Base-by-base conservation (phyloP, 2,888 invertebrate genomes). In the Pandemis corylana region DNA sequence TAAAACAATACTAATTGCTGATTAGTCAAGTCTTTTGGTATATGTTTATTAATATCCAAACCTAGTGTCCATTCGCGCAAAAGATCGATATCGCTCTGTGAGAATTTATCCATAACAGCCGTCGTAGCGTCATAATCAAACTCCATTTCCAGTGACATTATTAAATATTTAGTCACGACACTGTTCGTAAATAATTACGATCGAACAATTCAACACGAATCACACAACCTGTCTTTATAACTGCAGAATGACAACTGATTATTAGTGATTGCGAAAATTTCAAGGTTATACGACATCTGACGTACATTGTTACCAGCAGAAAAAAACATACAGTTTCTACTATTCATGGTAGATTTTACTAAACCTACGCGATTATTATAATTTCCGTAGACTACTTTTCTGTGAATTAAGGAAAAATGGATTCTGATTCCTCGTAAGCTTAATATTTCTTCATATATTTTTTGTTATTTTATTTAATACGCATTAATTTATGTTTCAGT, bases 1-100 rank as follows among this genome's bases (percentile, higher is more conserved):
- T 96, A 95, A 83, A 97, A 97, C 62, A 96, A 86, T 46, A 96
- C 94, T 71, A 96, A 89, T 85, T 96, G 96, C 86, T 96, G 96
- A 78, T 96, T 95, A 49, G 95, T 81, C 77, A 94, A 81, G 85
- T 95, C 94, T 81, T 92, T 92, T 28, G 95, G 95, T 77, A 95
- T 90, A 82, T 86, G 92, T 89, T 94, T 94, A 51, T 90, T 85
- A 86, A 88, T 90, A 78, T 95, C 95, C 80, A 94, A 87, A 77
- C 86, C 89, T 77, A 89, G 86, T n/a, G 92, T 89, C 95, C 95
- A 95, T 73, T 88, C 83, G 71, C 87, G 87, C 66, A 95, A 85
- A 78, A 86, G 82, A 75, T 93, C 87, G 42, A 95, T 93, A 81
- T 95, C 93, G 10, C 89, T 85, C 80, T 92, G 93, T 5, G 95